Conservation (phyloP, 2,888 invertebrate species). For the Sarcophaga carnaria region DNA sequence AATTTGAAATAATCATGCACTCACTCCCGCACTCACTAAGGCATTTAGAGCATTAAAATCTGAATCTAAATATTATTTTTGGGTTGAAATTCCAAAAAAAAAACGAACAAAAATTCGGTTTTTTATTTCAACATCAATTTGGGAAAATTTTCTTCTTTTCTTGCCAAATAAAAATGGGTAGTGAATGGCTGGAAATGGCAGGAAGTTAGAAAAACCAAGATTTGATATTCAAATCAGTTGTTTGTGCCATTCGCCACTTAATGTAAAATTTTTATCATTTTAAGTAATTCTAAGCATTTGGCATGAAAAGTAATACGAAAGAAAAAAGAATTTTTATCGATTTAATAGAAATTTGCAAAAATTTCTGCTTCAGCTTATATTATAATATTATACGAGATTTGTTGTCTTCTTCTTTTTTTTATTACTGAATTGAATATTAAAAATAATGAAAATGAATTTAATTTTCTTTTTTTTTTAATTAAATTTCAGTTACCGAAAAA, state of each 20-base stretch:
- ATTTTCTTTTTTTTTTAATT: slow-evolving; percentile 72
- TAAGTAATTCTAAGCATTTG: slow-evolving; percentile 5
- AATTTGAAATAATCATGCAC: neutral
- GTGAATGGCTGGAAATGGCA: neutral
- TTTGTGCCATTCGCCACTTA: slow-evolving; percentile 19
- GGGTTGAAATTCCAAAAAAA: neutral
- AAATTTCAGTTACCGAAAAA: slow-evolving; percentile 93
- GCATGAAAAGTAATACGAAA: neutral
- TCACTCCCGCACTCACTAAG: neutral
- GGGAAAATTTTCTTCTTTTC: neutral
- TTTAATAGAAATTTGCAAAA: neutral
- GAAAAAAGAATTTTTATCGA: neutral
- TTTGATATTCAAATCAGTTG: slow-evolving; percentile 11
- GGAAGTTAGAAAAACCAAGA: neutral
- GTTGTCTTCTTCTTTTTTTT: neutral
- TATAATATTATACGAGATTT: neutral
- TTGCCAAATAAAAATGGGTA: neutral
- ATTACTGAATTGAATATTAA: neutral
- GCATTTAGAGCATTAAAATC: neutral
- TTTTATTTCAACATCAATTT: neutral
- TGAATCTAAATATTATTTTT: neutral
- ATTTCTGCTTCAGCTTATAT: neutral
- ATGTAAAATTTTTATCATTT: neutral
- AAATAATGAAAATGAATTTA: slow-evolving; percentile 1
- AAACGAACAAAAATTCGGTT: neutral